These are phyloP conservation scores for Chorisops tibialis DNA, from an alignment of 2,888 invertebrate genomes.

Conservation along the genomic window DNA sequence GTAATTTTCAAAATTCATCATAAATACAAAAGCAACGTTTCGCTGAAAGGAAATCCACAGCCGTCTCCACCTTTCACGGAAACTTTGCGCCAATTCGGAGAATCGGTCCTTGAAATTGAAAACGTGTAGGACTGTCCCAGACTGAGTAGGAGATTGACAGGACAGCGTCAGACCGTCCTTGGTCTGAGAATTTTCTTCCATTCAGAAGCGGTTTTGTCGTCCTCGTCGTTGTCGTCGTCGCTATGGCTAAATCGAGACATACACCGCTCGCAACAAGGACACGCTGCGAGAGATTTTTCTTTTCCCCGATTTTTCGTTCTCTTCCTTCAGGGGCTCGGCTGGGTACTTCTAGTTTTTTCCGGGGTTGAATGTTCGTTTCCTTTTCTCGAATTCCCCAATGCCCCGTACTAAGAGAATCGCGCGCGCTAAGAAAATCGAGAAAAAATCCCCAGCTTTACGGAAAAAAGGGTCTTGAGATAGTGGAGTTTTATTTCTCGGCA, in stretches of 20 bases:
- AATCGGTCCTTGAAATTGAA: constrained; percentile 16
- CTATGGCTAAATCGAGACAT: constrained; percentile 22
- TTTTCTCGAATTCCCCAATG: background rate
- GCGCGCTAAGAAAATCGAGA: background rate
- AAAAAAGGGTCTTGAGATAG: constrained; percentile 16
- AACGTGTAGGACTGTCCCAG: constrained; percentile 12
- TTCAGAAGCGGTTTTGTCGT: constrained; percentile 12
- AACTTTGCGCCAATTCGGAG: constrained; percentile 12
- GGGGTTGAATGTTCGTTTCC: constrained; percentile 10
- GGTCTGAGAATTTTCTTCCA: too few species aligned
- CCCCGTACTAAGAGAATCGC: background rate
- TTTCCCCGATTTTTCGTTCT: background rate
- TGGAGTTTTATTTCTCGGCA: constrained; percentile 4
- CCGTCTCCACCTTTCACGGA: constrained; percentile 5
- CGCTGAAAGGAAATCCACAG: too few species aligned
- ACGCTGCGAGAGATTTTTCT: background rate
- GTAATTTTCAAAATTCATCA: too few species aligned
- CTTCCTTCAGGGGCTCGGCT: constrained; percentile 7
- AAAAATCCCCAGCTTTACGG: constrained; percentile 14
- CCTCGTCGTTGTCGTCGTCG: constrained; percentile 15
- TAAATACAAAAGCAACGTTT: too few species aligned
- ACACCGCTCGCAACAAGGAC: background rate
- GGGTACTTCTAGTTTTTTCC: background rate
- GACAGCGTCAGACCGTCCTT: background rate
- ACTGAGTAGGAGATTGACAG: constrained; percentile 4